Evolutionary conservation across 2,113 vertebrate species (phyloP), one percentile per base, ranked within the genome.

Genomic region (Probosciger aterrimus): DNA sequence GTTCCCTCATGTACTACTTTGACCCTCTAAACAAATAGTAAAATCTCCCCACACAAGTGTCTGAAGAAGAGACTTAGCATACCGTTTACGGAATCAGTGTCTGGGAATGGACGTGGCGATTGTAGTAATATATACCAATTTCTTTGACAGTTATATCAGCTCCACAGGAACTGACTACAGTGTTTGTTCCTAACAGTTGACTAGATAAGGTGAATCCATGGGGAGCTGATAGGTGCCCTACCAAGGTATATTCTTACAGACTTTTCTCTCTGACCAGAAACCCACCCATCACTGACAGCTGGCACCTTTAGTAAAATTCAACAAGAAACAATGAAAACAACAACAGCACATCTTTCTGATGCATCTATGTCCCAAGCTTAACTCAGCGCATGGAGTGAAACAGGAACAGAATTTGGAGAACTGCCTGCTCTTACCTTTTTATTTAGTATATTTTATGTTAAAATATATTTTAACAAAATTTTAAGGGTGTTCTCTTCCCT

Each of bases 111-210:
- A 79, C 1, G 3, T 25, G 14, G 30, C 55, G 85, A 78, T 95
- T 82, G 41, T 52, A 59, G 47, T 31, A 70, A 64, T 33, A 75
- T 88, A 90, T 73, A 52, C 27, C 64, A 46, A 31, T 80, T 86
- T 94, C 24, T 92, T 76, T 84, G 81, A 23, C 79, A 86, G 52
- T 74, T 91, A 53, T 73, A 63, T 81, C 28, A 8, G 60, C 69
- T 81, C 27, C 62, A 64, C 31, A 82, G 52, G 47, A 81, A n/a
- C 46, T 82, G 75, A 65, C 60, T 90, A 67, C 20, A 31, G 18
- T 41, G 65, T 70, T 90, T 83, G 47, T 65, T 96, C 95, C 39
- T 96, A 91, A 86, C 88, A 96, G 65, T 28, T 88, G 62, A 64
- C 52, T 90, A 37, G 37, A 59, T 91, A 74, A 74, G 16, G 37